A percentile compares a stretch with the other conserved stretches of the same genome.
phyloP scores from a whole-genome alignment of 2,888 invertebrate species.

The Sthenelais limicola region DNA sequence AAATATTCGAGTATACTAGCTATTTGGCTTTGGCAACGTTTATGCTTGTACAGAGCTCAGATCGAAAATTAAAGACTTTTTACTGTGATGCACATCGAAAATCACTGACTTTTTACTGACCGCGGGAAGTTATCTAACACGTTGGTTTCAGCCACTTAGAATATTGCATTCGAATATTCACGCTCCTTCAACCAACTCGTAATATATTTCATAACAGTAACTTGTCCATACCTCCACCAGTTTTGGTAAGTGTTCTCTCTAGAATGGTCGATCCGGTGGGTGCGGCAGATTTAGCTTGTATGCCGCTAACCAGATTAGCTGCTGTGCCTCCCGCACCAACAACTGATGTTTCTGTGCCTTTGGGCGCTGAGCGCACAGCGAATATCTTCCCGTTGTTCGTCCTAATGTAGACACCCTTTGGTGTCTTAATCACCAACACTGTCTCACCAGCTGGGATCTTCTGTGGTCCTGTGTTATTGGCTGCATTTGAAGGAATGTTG shows the following conservation, averaged over 20 bases:
- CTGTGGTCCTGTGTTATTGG: slow-evolving; percentile 90
- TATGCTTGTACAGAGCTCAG: no score
- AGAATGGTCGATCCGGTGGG: slow-evolving; percentile 17
- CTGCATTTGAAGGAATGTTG: slow-evolving; percentile 80
- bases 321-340: not conserved
- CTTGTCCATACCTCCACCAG: not conserved
- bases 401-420: slow-evolving; percentile 93
- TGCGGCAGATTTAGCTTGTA: not conserved
- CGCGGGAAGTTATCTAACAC: no score
- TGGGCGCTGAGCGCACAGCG: slow-evolving; percentile 53
- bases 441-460: slow-evolving; percentile 94
- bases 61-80: no score
- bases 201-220: no score
- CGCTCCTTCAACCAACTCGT: no score
- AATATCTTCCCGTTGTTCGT: slow-evolving; percentile 56
- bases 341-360: slow-evolving; percentile 32
- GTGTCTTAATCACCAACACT: slow-evolving; percentile 94
- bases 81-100: no score
- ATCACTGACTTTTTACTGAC: no score
- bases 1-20: no score
- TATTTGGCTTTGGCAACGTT: no score
- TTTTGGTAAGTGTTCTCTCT: slow-evolving; percentile 16
- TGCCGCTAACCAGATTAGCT: not conserved
- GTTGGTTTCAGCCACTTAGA: no score
- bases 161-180: no score